Evolutionary conservation across 2,888 invertebrate species (phyloP), one percentile per base, ranked within the genome.

Genomic region (Alcis repandata): DNA sequence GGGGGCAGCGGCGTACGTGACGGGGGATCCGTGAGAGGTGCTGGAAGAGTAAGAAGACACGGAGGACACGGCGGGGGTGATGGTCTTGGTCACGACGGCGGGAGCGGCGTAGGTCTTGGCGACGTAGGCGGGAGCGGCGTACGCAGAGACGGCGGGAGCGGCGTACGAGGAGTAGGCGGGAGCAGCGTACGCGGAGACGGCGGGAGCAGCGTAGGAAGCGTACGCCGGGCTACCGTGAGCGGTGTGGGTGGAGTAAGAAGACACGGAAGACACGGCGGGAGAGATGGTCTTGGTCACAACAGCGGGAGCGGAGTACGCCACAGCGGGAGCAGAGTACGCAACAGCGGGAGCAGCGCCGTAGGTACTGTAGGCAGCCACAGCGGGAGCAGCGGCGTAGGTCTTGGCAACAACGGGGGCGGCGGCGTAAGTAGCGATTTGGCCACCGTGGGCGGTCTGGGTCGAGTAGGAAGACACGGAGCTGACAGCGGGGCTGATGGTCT

Each of bases 301-400:
- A n/a, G 95, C 80, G 77, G 62, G 62, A 32, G 58, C 52, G 15
- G 93, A 92, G 91, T 95, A 96, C 70, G 94, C 64, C 11, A 63
- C 57, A 6, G 94, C 94, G 69, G 95, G 94, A 52, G 95, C 94
- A 60, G 95, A 94, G 46, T 94, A 94, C 45, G 91, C 81, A 52
- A 85, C 80, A 41, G 86, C 82, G 49, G 82, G 80, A 2, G 53
- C 63, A 33, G 84, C 81, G 59, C 85, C 82, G 71, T 74, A 74
- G 9, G 70, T 63, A n/a, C 93, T 90, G 88, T 94, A 94, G 45
- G 91, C 81, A 52, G 94, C 80, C 64, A 85, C 80, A 41, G 86
- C 82, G 49, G 82, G 80, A 2, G 53, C 63, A 33, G 84, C 81
- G 59, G 85, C 82, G 71, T 74, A 74, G 9, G 70, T 63, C 64